phyloP scores from a whole-genome alignment of 92 coral and sea anemone species.

The Porites rus region DNA sequence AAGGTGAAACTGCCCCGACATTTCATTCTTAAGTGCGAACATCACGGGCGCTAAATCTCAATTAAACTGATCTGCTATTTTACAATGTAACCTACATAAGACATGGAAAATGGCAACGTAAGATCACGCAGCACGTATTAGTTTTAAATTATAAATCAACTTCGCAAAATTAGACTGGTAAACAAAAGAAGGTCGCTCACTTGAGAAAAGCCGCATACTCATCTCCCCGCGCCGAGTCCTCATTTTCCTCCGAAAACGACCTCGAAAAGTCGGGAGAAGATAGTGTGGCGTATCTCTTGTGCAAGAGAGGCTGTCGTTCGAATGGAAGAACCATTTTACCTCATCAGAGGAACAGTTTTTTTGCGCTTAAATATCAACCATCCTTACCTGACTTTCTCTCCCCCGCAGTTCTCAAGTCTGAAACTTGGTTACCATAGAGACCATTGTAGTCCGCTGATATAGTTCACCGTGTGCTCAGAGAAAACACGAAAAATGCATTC shows the following conservation, averaged over 20 bases:
- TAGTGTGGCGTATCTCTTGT: conserved; percentile 82
- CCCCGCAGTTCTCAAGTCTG: neutral
- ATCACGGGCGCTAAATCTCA: neutral
- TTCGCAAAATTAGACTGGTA: conserved; percentile 1
- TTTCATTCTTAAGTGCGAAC: neutral
- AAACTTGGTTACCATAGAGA: conserved; percentile 9
- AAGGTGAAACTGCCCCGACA: conserved; percentile 3
- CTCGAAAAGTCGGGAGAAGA: conserved; percentile 55
- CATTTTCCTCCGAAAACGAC: conserved; percentile 35
- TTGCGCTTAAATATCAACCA: neutral
- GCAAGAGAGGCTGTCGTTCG: conserved; percentile 90
- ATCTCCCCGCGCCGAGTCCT: conserved; percentile 72
- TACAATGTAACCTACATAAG: neutral
- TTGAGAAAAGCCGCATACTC: conserved; percentile 93
- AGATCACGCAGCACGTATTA: neutral
- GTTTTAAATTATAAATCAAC: neutral
- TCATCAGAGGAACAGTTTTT: conserved; percentile 25
- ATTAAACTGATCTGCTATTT: neutral
- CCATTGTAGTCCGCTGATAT: conserved; percentile 34
- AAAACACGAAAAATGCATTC: neutral
- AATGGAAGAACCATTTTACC: conserved; percentile 93
- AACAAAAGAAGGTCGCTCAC: conserved; percentile 64
- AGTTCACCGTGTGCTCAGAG: neutral
- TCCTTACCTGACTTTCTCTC: neutral
- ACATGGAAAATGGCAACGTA: neutral